Percentiles rank a stretch among this genome's conserved stretches.
Conservation (phyloP, 2,113 vertebrate species). For the Phrynosoma blainvillii region DNA sequence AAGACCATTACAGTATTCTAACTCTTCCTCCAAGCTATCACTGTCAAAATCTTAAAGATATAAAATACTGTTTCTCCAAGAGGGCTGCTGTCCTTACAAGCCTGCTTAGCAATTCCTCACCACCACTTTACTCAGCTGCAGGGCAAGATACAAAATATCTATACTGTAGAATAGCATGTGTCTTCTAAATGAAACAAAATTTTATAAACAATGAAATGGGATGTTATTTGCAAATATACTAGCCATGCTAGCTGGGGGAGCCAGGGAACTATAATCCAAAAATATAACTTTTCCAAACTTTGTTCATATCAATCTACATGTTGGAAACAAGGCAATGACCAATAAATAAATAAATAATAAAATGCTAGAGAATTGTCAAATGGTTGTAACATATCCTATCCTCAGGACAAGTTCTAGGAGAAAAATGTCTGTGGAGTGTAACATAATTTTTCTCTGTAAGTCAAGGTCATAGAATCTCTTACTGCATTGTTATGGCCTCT, state of each 20-base stretch:
- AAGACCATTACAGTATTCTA: not conserved
- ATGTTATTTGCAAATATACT: not conserved
- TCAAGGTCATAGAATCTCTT: not conserved
- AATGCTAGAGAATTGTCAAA: too few relatives aligned
- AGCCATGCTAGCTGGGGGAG: not conserved
- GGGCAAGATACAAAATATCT: not conserved
- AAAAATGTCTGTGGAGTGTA: too few relatives aligned
- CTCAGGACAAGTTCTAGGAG: not conserved
- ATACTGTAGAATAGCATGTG: not conserved
- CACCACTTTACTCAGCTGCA: not conserved
- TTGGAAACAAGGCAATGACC: not conserved
- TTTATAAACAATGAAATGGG: not conserved
- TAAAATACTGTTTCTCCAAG: not conserved
- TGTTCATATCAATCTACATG: not conserved
- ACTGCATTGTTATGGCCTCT: not conserved
- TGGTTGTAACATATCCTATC: not conserved
- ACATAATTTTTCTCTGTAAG: too few relatives aligned
- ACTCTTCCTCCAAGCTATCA: not conserved
- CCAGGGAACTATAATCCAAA: too few relatives aligned
- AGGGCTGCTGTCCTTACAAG: not conserved
- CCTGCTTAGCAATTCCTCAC: not conserved
- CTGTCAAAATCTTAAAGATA: not conserved
- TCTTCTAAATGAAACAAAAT: not conserved
- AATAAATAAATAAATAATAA: not conserved
- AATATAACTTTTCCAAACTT: too few relatives aligned